Conservation (phyloP, 2,113 vertebrate genomes). For the Dolichallabes microphthalmus region DNA sequence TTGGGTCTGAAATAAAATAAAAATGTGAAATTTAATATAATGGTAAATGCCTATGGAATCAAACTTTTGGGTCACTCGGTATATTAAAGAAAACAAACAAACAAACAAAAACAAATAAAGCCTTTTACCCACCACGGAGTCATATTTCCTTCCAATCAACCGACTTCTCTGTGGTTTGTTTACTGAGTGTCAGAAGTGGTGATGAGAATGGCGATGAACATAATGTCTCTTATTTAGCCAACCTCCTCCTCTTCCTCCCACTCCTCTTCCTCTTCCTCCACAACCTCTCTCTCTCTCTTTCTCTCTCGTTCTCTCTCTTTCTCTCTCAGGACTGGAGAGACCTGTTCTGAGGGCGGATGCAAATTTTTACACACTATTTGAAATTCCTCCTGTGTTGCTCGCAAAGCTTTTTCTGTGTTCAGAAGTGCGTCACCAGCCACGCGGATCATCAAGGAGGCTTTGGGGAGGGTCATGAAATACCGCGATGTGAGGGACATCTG, state of each 20-base stretch:
- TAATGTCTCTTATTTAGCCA: conserved; percentile 29
- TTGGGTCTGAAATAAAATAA: too few species aligned
- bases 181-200: neutral
- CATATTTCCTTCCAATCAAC: conserved; percentile 1
- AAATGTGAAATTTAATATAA: too few species aligned
- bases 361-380: conserved; percentile 23
- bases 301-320: neutral
- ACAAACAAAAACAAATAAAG: neutral
- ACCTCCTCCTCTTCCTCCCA: neutral
- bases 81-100: neutral
- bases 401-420: conserved; percentile 2
- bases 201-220: conserved; percentile 10
- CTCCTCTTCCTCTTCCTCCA: neutral
- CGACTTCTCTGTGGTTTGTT: conserved; percentile 2
- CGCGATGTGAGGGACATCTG: neutral
- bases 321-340: neutral
- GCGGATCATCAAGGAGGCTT: conserved; percentile 7
- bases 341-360: neutral
- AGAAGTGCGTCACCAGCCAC: conserved; percentile 12
- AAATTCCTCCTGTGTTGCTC: conserved; percentile 20
- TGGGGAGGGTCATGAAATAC: neutral
- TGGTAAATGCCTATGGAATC: too few species aligned
- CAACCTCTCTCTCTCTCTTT: neutral
- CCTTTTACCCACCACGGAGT: neutral
- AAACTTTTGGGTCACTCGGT: too few species aligned